Percentiles rank a stretch among this genome's conserved stretches.
Conservation (phyloP, 2,113 vertebrate genomes). For the Takifugu flavidus region DNA sequence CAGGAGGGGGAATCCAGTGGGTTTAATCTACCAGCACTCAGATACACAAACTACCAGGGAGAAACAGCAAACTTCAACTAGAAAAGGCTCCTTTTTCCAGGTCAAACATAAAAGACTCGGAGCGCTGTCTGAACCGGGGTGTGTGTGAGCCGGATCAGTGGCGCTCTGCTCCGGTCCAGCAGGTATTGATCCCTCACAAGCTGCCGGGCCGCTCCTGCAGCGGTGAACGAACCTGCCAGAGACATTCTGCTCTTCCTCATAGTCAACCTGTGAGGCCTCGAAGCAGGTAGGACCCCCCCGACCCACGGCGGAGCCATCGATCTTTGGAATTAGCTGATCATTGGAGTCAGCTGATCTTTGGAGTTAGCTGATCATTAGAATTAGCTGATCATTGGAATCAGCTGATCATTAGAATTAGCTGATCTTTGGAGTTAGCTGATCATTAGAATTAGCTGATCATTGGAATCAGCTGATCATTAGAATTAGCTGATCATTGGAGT, state of each 20-base stretch:
- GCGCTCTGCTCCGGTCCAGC: slow-evolving; percentile 39
- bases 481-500: no score
- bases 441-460: no score
- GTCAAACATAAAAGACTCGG: neutral
- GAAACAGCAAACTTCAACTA: neutral
- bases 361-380: no score
- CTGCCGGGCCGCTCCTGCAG: slow-evolving; percentile 41
- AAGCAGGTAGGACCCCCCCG: neutral
- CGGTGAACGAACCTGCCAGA: slow-evolving; percentile 57
- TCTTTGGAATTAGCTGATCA: no score
- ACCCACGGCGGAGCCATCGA: no score
- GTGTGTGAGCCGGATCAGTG: slow-evolving; percentile 35
- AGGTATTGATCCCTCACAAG: slow-evolving; percentile 56
- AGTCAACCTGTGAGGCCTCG: slow-evolving; percentile 56
- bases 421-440: no score
- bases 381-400: no score
- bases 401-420: no score
- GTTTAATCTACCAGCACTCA: neutral
- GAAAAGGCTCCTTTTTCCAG: neutral
- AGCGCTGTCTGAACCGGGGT: slow-evolving; percentile 14
- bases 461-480: no score
- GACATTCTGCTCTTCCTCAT: slow-evolving; percentile 59
- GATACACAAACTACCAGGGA: neutral
- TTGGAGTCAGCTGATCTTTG: no score
- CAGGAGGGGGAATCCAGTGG: neutral